Conservation (phyloP, 1,140 invertebrate species). For the Dendrolimus kikuchii region DNA sequence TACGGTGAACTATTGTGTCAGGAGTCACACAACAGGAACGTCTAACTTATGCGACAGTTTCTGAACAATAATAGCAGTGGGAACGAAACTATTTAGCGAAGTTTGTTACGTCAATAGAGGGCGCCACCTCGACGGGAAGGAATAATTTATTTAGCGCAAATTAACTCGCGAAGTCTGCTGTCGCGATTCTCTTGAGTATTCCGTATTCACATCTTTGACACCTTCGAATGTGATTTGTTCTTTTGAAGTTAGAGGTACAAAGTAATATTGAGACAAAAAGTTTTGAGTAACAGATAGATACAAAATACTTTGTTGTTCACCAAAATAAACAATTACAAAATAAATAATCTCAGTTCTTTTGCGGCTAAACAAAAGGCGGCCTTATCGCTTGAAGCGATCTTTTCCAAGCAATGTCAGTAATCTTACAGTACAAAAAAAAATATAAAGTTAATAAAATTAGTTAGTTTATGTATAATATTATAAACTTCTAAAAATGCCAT, state of each 20-base stretch:
- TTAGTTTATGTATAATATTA: too few relatives aligned
- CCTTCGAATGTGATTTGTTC: conserved; percentile 15
- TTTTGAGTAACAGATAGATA: too few relatives aligned
- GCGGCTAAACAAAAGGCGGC: too few relatives aligned
- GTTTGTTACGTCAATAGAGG: conserved; percentile 61
- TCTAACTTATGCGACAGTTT: conserved; percentile 52
- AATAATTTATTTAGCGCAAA: conserved; percentile 64
- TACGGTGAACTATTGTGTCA: conserved; percentile 34
- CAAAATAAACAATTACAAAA: too few relatives aligned
- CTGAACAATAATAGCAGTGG: conserved; percentile 58
- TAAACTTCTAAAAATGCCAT: too few relatives aligned
- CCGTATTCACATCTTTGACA: conserved; percentile 16
- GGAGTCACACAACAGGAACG: conserved; percentile 28
- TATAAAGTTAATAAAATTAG: too few relatives aligned
- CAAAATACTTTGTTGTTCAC: too few relatives aligned
- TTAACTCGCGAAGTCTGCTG: conserved; percentile 41
- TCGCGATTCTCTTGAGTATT: conserved; percentile 15
- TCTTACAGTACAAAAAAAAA: too few relatives aligned
- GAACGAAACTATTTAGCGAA: conserved; percentile 67
- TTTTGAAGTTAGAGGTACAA: conserved; percentile 4
- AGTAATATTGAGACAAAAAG: too few relatives aligned
- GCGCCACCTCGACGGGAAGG: conserved; percentile 51
- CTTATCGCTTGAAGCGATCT: too few relatives aligned
- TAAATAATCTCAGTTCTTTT: too few relatives aligned
- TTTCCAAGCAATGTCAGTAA: too few relatives aligned